Evolutionary conservation across 1,140 invertebrate genomes (phyloP).

Genomic region (Trichoplusia ni): DNA sequence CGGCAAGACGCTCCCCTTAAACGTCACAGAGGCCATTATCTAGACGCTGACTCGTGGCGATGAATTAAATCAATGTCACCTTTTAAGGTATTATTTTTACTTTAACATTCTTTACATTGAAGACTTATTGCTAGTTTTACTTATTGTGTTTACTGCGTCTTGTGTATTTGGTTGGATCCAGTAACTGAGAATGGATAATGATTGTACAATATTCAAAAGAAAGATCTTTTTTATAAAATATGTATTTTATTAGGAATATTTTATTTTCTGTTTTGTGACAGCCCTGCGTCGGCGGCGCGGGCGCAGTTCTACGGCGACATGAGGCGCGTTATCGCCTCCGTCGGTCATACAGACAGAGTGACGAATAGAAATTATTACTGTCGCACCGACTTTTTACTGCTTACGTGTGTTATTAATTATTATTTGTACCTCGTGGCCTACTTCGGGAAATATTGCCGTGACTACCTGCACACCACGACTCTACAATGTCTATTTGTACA

Average conservation of each 20-base stretch:
- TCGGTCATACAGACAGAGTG: slow-evolving; percentile 60
- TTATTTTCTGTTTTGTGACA: slow-evolving; percentile 39
- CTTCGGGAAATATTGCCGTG: slow-evolving; percentile 34
- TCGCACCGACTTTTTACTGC: slow-evolving; percentile 56
- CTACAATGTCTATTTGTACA: slow-evolving; percentile 25
- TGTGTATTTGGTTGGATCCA: too few species aligned
- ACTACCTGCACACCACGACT: slow-evolving; percentile 9
- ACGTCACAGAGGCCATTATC: slow-evolving; percentile 43
- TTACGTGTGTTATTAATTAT: slow-evolving; percentile 53
- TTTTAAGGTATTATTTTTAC: not conserved
- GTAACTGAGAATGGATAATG: too few species aligned
- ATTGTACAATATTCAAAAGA: not conserved
- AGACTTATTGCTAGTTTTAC: slow-evolving; percentile 11
- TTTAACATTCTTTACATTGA: not conserved
- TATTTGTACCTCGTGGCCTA: slow-evolving; percentile 45
- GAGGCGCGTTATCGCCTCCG: slow-evolving; percentile 68
- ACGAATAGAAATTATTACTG: slow-evolving; percentile 62
- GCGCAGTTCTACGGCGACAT: slow-evolving; percentile 57
- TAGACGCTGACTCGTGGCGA: slow-evolving; percentile 54
- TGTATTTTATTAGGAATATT: not conserved
- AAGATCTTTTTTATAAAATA: not conserved
- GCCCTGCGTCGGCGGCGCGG: slow-evolving; percentile 54
- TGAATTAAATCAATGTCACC: slow-evolving; percentile 58
- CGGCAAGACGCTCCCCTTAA: slow-evolving; percentile 45
- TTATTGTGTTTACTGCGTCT: too few species aligned